Base-by-base conservation (phyloP, 2,797 vertebrate genomes). In the Chiropotes sagulatus region DNA sequence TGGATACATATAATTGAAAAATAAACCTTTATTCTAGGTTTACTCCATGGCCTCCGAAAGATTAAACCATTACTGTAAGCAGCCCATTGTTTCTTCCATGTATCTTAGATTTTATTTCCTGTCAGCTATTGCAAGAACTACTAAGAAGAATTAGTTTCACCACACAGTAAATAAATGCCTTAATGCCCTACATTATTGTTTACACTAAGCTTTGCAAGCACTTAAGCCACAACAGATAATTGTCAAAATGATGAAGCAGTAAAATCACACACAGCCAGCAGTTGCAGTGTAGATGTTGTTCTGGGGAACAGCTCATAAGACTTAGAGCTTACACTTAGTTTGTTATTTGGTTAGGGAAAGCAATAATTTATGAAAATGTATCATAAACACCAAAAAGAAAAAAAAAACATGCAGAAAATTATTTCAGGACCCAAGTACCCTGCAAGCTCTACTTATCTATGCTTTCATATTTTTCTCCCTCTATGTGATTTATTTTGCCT, bases 211-310 rank as follows among this genome's bases (percentile, higher is more conserved):
- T 97, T 93, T 96, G 91, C 50, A 93, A 97, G 72, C 61, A 94
- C 79, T 97, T 98, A 96, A 98, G 83, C 97, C 97, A 89, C 82
- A 96, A 90, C 61, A 75, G 94, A 97, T 95, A 97, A 94, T 95
- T 97, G 92, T 98, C 95, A 96, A 96, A 92, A 95, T 98, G 95
- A 98, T 67, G 96, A 91, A 95, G 50, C 41, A 86, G 64, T 85
- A 88, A 97, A 97, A 88, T 87, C 89, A 85, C 50, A 96, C 93
- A 84, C 36, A 96, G 93, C 36, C 86, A 98, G 81, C 26, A 97
- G 46, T 97, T 93, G 90, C 24, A 86, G 96, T 97, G 97, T 97
- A 86, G 70, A 90, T 97, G 39, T 30, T 83, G 88, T 97, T 91
- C 61, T 57, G 85, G 82, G 90, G 57, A 97, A 87, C 76, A 93